phyloP scores from a whole-genome alignment of 1,140 invertebrate species.

The Nephotettix cincticeps region DNA sequence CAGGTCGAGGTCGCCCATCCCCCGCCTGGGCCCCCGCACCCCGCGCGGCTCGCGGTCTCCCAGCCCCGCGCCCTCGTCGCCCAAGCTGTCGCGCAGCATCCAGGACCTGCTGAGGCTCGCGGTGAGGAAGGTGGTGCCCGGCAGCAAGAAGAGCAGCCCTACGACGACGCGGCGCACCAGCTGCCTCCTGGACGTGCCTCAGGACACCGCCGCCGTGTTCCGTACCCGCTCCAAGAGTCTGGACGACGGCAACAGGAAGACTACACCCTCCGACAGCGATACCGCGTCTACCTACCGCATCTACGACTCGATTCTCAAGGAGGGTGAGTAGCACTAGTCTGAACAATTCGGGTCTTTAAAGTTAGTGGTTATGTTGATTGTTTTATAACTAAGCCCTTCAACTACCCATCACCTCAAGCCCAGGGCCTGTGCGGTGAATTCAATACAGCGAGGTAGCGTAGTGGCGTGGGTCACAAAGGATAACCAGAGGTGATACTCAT shows the following conservation, averaged over 20 bases:
- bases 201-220: constrained; percentile 55
- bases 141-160: constrained; percentile 12
- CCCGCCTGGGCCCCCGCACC: constrained; percentile 20
- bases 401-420: too few relatives aligned
- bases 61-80: neutral
- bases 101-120: constrained; percentile 33
- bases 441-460: too few relatives aligned
- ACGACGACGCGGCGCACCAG: constrained; percentile 23
- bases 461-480: too few relatives aligned
- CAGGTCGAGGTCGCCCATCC: constrained; percentile 24
- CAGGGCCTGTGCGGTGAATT: too few relatives aligned
- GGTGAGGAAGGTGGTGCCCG: neutral
- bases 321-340: too few relatives aligned
- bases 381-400: too few relatives aligned
- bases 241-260: constrained; percentile 56
- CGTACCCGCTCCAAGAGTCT: constrained; percentile 72
- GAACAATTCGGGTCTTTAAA: too few relatives aligned
- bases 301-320: constrained; percentile 73
- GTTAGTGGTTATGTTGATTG: too few relatives aligned
- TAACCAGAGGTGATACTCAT: too few relatives aligned
- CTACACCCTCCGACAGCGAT: constrained; percentile 64
- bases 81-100: constrained; percentile 29
- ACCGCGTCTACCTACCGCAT: constrained; percentile 80
- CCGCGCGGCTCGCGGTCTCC: constrained; percentile 26
- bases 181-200: constrained; percentile 37